Evolutionary conservation across 2,888 invertebrate genomes (phyloP), one percentile per base, ranked within the genome.

Genomic region (Agriotes lineatus): DNA sequence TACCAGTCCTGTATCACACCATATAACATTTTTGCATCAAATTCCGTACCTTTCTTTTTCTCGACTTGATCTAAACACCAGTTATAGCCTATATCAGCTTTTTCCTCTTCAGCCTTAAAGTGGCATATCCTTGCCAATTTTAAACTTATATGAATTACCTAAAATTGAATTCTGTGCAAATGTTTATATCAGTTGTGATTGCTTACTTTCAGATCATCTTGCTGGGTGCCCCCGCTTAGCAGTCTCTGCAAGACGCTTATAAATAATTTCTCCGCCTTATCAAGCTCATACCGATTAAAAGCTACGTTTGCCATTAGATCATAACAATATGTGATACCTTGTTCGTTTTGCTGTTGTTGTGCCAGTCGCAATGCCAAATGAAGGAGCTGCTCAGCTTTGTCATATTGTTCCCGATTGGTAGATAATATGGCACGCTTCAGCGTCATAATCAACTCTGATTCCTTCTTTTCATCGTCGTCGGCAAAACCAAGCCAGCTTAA

Each of bases 251-350:
- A 88, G 0, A 94, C 93, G 57, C 86, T 85, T 0, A 90, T 83
- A 85, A 96, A 98, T 18, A 97, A 85, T 64, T 89, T 88, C 80
- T 97, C 95, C 0, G 99, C 96, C 84, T 96, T 95, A 52, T 90
- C 88, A 71, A 91, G 88, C 75, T 97, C 86, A 79, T 86, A 90
- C 52, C 88, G 88, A 77, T 95, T 91, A 79, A 96, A 90, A 7
- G 96, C 96, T 69, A 98, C 86, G 85, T 98, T 97, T 0, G 97
- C 99, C 91, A 99, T 90, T 48, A 96, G 85, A 84, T 97, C 97
- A 81, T 93, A 95, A 63, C 97, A 91, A 80, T 97, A 96, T 0
- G 95, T 92, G 59, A 96, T 87, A 0, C 93, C 96, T 72, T 92
- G 87, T 73, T 91, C 85, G 82, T 94, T 90, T 64, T 91, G 89